Base-by-base conservation (phyloP, 2,113 vertebrate species). In the Prionailurus viverrinus region DNA sequence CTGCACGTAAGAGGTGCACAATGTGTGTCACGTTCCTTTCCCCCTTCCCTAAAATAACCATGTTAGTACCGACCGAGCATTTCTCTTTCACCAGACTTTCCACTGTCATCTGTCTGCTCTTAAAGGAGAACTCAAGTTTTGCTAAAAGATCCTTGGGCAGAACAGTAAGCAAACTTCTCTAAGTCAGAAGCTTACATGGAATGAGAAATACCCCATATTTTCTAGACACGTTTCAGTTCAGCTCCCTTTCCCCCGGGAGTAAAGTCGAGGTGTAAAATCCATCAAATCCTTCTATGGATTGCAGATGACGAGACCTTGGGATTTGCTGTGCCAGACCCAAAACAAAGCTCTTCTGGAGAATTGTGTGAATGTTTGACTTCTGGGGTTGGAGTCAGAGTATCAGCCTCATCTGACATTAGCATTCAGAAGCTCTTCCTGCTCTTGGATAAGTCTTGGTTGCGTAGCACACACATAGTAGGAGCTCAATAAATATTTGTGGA, bases 11-110 rank as follows among this genome's bases (percentile, higher is more conserved):
- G 61, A 73, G 14, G 23, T 76, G 0, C 18, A 51, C 61, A 74
- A 23, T 69, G 5, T 78, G 55, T 69, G 3, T 51, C 18, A 25
- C n/a, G 5, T 39, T 82, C n/a, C 27, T 61, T 39, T 71, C 25
- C 25, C 4, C 8, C 7, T 89, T 98, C 92, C 96, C 78, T 96
- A 89, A 97, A 97, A 98, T 94, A 97, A 98, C 87, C 71, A 66
- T 85, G 92, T 97, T 98, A 97, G 71, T 97, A 98, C 55, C 74
- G 97, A 93, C 55, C 78, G 96, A 93, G 80, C 92, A 86, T 95
- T 94, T 98, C 29, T 96, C 88, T 96, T 68, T 84, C 92, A 55
- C 39, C 45, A 76, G 2, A 53, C 53, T 92, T 97, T 97, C 87
- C 86, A 14, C 5, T 90, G 4, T 87, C 13, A 31, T 69, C 36